Conservation (phyloP, 1,140 invertebrate species). For the Ptiloglossa arizonensis region DNA sequence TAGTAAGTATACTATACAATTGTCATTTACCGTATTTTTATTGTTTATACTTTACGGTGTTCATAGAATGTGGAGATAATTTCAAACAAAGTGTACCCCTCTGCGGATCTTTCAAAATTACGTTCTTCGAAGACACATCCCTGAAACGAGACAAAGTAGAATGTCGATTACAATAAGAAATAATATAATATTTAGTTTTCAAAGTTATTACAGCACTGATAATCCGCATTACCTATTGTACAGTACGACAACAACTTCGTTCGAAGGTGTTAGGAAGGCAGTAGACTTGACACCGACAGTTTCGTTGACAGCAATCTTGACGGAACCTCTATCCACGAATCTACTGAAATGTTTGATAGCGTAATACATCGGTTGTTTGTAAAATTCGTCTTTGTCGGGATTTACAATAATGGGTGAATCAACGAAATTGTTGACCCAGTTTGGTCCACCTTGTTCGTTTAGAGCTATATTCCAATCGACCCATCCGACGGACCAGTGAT, state of each 20-base stretch:
- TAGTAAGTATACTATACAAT: too few relatives aligned
- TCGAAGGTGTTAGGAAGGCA: slow-evolving; percentile 84
- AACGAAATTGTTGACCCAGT: slow-evolving; percentile 89
- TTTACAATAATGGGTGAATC: slow-evolving; percentile 91
- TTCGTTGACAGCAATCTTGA: slow-evolving; percentile 74
- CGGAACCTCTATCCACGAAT: slow-evolving; percentile 87
- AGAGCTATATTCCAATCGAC: slow-evolving; percentile 95
- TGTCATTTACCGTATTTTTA: too few relatives aligned
- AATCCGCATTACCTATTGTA: slow-evolving; percentile 87
- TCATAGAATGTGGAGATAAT: too few relatives aligned
- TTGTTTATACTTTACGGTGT: too few relatives aligned
- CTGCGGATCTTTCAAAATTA: too few relatives aligned
- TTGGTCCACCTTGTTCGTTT: slow-evolving; percentile 90
- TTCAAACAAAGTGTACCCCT: too few relatives aligned
- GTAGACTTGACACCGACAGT: slow-evolving; percentile 72
- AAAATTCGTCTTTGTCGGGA: slow-evolving; percentile 86
- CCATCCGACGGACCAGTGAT: slow-evolving; percentile 89
- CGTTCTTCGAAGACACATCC: too few relatives aligned
- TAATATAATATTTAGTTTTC: too few relatives aligned
- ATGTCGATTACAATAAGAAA: too few relatives aligned
- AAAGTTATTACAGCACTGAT: too few relatives aligned
- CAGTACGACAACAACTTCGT: slow-evolving; percentile 83
- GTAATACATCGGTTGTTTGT: slow-evolving; percentile 95
- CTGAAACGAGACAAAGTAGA: too few relatives aligned
- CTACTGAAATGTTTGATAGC: slow-evolving; percentile 93